phyloP scores from a whole-genome alignment of 2,113 vertebrate species.

The Orientallactaga bullata region DNA sequence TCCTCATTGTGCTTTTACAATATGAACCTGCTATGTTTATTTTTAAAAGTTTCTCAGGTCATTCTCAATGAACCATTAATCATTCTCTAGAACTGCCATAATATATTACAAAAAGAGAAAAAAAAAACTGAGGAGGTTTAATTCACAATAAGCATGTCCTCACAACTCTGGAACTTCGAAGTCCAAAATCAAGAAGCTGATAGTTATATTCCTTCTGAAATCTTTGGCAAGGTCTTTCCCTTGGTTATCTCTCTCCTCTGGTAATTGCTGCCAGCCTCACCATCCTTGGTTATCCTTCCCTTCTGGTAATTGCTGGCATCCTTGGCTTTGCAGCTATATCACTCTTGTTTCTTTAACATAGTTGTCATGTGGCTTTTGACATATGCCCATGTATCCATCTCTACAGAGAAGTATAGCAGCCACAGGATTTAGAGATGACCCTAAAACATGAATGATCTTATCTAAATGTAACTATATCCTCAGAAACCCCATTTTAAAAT shows the following conservation, averaged over 20 bases:
- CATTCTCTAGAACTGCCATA: not conserved
- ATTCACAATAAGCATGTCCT: not conserved
- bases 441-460: not conserved
- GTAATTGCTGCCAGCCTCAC: no score
- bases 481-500: not conserved
- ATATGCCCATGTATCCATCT: not conserved
- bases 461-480: not conserved
- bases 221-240: not conserved
- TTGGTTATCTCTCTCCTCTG: not conserved
- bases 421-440: not conserved
- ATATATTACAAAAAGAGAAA: not conserved
- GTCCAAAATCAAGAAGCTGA: not conserved
- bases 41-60: conserved; percentile 24
- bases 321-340: not conserved
- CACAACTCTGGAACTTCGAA: not conserved
- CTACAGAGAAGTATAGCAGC: not conserved
- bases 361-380: not conserved
- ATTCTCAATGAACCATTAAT: not conserved
- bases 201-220: not conserved
- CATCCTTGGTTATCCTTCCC: not conserved
- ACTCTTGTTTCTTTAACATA: not conserved
- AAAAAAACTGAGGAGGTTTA: conserved; percentile 4
- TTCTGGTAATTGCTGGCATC: not conserved
- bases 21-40: not conserved
- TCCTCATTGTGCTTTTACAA: not conserved